A percentile compares a stretch with the other conserved stretches of the same genome.
Evolutionary conservation across 2,113 vertebrate species (phyloP).

Genomic region (Trichechus manatus): DNA sequence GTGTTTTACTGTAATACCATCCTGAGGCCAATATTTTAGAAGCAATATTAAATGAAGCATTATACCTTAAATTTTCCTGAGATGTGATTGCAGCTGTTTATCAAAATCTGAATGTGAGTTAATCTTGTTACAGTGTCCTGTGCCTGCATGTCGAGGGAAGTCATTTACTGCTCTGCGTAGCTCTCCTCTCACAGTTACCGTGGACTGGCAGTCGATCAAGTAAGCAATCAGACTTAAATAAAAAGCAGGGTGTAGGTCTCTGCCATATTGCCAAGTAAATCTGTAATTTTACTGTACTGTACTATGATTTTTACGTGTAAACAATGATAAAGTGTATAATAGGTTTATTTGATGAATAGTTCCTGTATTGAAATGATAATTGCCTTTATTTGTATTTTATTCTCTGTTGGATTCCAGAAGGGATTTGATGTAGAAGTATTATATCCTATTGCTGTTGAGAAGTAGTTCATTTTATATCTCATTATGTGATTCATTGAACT

Average conservation of each 20-base stretch:
- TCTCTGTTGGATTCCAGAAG: constrained; percentile 11
- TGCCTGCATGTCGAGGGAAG: constrained; percentile 91
- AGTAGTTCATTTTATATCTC: constrained; percentile 41
- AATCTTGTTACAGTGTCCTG: constrained; percentile 90
- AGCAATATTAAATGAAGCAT: neutral
- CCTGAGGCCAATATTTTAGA: neutral
- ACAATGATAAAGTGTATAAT: neutral
- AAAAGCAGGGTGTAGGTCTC: neutral
- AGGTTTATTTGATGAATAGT: neutral
- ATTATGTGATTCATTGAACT: constrained; percentile 13
- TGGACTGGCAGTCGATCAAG: constrained; percentile 99
- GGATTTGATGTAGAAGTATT: neutral
- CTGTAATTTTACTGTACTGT: neutral
- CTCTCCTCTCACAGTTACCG: constrained; percentile 96
- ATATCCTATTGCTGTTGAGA: constrained; percentile 6
- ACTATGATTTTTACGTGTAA: neutral
- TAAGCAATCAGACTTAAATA: constrained; percentile 83
- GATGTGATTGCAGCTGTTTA: neutral
- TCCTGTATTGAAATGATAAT: constrained; percentile 15
- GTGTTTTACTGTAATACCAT: neutral
- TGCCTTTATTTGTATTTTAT: constrained; percentile 47
- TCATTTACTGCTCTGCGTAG: constrained; percentile 91
- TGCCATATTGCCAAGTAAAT: neutral
- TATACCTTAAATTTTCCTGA: constrained; percentile 27
- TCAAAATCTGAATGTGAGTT: neutral